Conservation (phyloP, 2,797 vertebrate genomes). For the Dendrocincla tyrannina region DNA sequence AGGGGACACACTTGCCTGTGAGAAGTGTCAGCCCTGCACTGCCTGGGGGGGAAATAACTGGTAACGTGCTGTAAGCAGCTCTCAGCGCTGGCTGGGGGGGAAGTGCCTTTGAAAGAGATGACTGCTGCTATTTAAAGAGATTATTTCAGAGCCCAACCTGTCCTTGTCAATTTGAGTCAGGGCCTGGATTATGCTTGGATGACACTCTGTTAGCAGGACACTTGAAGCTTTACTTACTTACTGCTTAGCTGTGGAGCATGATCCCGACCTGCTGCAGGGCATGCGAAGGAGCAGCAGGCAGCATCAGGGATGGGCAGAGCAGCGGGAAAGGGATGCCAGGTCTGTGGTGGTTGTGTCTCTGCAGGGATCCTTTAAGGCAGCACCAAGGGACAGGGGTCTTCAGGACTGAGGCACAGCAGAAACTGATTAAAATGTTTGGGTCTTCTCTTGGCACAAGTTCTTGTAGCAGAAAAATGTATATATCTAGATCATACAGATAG, state of each 20-base stretch:
- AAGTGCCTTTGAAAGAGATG: conserved; percentile 15
- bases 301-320: not conserved
- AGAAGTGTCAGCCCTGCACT: conserved; percentile 1
- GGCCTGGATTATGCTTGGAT: conserved; percentile 81
- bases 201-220: conserved; percentile 80
- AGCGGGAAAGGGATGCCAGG: not conserved
- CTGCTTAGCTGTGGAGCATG: conserved; percentile 70
- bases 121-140: conserved; percentile 75
- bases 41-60: not conserved
- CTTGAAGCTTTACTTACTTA: conserved; percentile 84
- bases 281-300: fast-evolving
- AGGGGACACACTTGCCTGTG: conserved; percentile 3
- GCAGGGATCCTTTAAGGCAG: not conserved
- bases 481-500: not conserved
- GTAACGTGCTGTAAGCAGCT: not conserved
- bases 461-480: not conserved
- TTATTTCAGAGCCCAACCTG: conserved; percentile 67
- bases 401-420: not conserved
- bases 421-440: fast-evolving
- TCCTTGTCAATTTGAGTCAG: conserved; percentile 84
- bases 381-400: fast-evolving
- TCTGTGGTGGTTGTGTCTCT: not conserved
- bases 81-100: not conserved
- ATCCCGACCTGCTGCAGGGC: not conserved
- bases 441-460: not conserved